These are phyloP conservation scores for Zootoca vivipara DNA, from an alignment of 2,113 vertebrate species.

Conservation along the genomic window DNA sequence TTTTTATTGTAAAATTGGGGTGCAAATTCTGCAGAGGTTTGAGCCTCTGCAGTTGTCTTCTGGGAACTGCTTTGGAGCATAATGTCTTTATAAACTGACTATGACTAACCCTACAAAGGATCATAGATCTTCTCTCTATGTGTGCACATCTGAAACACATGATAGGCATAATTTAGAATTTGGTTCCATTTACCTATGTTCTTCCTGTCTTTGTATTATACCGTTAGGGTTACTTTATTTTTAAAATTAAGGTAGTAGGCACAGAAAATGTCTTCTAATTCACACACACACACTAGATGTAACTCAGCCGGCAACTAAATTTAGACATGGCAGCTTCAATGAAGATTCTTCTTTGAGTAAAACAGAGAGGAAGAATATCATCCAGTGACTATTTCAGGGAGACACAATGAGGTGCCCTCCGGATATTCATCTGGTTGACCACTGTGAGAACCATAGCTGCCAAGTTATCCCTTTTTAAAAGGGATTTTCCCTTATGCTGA, in stretches of 20 bases:
- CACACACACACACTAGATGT: background rate
- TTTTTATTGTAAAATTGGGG: background rate
- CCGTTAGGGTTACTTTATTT: background rate
- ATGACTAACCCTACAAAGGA: background rate
- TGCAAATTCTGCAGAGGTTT: background rate
- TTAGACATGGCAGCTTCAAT: background rate
- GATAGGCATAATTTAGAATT: background rate
- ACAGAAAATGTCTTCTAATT: background rate
- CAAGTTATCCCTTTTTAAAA: too few relatives aligned
- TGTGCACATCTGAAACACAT: background rate
- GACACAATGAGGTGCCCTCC: too few relatives aligned
- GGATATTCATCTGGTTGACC: too few relatives aligned
- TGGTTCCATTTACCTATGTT: background rate
- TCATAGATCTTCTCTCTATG: rapidly evolving
- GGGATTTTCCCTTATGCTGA: too few relatives aligned
- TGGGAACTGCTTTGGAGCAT: too few relatives aligned
- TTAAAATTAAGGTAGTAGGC: background rate
- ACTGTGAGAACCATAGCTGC: too few relatives aligned
- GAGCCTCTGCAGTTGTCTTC: too few relatives aligned
- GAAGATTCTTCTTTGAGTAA: background rate
- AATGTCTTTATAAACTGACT: too few relatives aligned
- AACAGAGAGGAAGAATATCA: background rate
- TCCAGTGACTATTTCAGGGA: background rate
- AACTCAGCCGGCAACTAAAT: background rate
- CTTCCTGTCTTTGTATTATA: background rate